Evolutionary conservation across 1,140 invertebrate species (phyloP).

Genomic region (Sitobion miscanthi): DNA sequence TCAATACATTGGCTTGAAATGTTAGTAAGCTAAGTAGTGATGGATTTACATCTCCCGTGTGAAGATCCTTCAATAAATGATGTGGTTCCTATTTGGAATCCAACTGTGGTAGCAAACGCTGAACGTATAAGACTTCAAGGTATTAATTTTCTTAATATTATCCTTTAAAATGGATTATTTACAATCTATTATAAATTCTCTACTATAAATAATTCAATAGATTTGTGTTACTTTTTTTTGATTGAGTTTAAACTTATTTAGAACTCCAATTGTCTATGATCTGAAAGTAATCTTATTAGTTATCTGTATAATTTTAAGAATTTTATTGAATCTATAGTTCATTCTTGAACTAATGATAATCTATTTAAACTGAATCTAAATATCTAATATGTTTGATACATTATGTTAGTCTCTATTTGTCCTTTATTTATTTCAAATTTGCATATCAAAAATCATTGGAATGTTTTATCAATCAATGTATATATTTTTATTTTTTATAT

Average conservation of each 20-base stretch:
- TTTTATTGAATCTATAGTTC: not conserved
- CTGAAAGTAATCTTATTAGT: not conserved
- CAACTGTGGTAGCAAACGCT: constrained; percentile 31
- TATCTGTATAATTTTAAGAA: not conserved
- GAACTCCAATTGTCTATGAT: not conserved
- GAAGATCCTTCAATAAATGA: constrained; percentile 31
- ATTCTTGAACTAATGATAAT: not conserved
- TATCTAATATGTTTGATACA: not conserved
- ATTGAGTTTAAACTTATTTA: not conserved
- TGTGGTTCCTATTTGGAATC: constrained; percentile 55
- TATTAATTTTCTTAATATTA: constrained; percentile 1
- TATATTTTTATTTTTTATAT: not conserved
- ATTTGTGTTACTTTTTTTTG: not conserved
- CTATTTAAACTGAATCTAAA: not conserved
- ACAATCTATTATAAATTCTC: not conserved
- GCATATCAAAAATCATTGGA: not conserved
- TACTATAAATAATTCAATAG: not conserved
- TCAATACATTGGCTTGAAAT: constrained; percentile 32
- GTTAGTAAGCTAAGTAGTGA: constrained; percentile 20
- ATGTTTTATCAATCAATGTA: not conserved
- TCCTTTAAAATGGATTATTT: not conserved
- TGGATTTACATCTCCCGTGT: constrained; percentile 54
- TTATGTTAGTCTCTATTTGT: not conserved
- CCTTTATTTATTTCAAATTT: not conserved
- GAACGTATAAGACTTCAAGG: constrained; percentile 49